phyloP scores from a whole-genome alignment of 2,888 invertebrate genomes.

The Pinctada fucata region DNA sequence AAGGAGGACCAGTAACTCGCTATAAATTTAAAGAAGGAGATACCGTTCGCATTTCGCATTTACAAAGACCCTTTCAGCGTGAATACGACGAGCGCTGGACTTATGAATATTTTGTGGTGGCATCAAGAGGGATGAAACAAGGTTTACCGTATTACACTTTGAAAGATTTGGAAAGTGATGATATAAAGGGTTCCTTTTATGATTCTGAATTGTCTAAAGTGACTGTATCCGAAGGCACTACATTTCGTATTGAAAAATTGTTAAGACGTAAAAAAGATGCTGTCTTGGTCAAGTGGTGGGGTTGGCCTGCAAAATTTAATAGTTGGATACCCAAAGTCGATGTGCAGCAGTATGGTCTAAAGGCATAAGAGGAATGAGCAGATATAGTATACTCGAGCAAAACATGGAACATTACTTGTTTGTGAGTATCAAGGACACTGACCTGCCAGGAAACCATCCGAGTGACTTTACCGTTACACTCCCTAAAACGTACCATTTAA shows the following conservation, averaged over 20 bases:
- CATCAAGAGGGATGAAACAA: not conserved
- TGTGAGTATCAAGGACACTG: not conserved
- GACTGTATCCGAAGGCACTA: not conserved
- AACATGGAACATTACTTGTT: not conserved
- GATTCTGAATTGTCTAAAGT: not conserved
- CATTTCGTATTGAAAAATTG: constrained; percentile 3
- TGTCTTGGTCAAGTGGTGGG: too few relatives aligned
- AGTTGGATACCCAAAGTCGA: constrained; percentile 4
- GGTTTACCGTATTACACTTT: not conserved
- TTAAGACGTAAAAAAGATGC: not conserved
- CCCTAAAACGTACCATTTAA: not conserved
- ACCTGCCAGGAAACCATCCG: not conserved
- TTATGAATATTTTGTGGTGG: constrained; percentile 11
- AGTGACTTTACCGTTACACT: not conserved
- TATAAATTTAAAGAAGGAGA: not conserved
- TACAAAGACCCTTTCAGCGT: constrained; percentile 3
- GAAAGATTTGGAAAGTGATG: not conserved
- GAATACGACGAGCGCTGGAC: constrained; percentile 14
- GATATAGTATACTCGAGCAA: too few relatives aligned
- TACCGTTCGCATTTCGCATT: not conserved
- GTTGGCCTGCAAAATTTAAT: constrained; percentile 8
- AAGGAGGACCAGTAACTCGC: not conserved
- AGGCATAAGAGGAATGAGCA: not conserved
- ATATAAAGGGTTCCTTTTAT: not conserved
- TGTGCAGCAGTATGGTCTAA: not conserved